Evolutionary conservation across 2,113 vertebrate species (phyloP).

Genomic region (Lasiurus cinereus): DNA sequence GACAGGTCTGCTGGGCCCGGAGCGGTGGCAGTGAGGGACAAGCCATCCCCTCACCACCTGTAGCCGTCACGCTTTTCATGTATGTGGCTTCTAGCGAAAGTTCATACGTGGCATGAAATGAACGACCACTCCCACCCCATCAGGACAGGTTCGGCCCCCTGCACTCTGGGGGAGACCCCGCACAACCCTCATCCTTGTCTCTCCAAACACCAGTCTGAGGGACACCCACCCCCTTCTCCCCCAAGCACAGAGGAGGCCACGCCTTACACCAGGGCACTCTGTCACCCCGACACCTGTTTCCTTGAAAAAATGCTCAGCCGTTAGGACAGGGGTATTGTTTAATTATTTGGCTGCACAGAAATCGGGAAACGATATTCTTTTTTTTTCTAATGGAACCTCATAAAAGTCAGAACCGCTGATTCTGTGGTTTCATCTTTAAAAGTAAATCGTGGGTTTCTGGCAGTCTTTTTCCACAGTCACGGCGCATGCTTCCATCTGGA

Average conservation of each 20-base stretch:
- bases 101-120: not conserved
- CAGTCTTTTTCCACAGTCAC: not conserved
- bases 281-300: not conserved
- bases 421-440: not conserved
- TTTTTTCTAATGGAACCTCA: not conserved
- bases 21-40: rapidly evolving
- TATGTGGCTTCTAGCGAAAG: not conserved
- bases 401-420: no score
- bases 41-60: rapidly evolving
- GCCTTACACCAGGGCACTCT: not conserved
- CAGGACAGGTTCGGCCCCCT: not conserved
- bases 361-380: not conserved
- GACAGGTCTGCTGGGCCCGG: not conserved
- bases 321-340: not conserved
- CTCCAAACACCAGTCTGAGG: not conserved
- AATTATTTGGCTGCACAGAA: not conserved
- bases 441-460: not conserved
- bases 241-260: not conserved
- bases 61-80: not conserved
- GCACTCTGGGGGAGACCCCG: not conserved
- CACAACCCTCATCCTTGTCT: not conserved
- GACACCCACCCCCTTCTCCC: no score
- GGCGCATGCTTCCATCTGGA: rapidly evolving
- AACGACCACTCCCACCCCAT: not conserved
- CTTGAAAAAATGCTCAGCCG: not conserved